Conservation (phyloP, 2,888 invertebrate genomes). For the Xestia ashworthii region DNA sequence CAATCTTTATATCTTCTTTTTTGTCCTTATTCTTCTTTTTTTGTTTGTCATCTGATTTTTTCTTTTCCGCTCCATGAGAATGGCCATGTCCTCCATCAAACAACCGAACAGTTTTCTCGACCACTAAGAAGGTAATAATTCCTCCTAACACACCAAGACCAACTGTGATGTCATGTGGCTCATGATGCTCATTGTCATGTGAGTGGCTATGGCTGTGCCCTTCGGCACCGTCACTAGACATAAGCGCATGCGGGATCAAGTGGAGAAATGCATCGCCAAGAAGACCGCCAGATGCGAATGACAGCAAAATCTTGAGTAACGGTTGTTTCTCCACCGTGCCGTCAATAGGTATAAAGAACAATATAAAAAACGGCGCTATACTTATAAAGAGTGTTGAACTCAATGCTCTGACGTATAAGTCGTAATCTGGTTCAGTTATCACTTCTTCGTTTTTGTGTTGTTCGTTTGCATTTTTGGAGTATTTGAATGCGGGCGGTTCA, state of each 20-base stretch:
- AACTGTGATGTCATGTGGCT: constrained; percentile 95
- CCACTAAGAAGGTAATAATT: constrained; percentile 97
- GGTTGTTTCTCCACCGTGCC: constrained; percentile 96
- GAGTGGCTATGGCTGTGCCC: constrained; percentile 87
- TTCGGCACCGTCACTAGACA: constrained; percentile 77
- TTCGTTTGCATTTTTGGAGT: constrained; percentile 92
- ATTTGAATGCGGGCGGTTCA: constrained; percentile 95
- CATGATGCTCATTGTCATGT: constrained; percentile 86
- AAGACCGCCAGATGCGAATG: constrained; percentile 98
- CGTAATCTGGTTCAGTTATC: constrained; percentile 79
- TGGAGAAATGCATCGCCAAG: constrained; percentile 99
- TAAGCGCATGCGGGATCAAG: constrained; percentile 98
- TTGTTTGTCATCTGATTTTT: constrained; percentile 83
- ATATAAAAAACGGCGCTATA: constrained; percentile 97
- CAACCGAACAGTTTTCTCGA: constrained; percentile 97
- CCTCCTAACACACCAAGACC: constrained; percentile 98
- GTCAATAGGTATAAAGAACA: constrained; percentile 98
- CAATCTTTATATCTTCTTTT: constrained; percentile 87
- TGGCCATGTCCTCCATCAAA: constrained; percentile 96
- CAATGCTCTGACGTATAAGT: constrained; percentile 95
- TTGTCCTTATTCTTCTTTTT: constrained; percentile 83
- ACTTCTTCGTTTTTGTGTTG: constrained; percentile 87
- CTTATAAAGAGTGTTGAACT: constrained; percentile 98
- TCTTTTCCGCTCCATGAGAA: constrained; percentile 90
- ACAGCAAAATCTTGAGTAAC: constrained; percentile 96